Evolutionary conservation across 2,888 invertebrate species (phyloP).

Genomic region (Pristionchus entomophagus): DNA sequence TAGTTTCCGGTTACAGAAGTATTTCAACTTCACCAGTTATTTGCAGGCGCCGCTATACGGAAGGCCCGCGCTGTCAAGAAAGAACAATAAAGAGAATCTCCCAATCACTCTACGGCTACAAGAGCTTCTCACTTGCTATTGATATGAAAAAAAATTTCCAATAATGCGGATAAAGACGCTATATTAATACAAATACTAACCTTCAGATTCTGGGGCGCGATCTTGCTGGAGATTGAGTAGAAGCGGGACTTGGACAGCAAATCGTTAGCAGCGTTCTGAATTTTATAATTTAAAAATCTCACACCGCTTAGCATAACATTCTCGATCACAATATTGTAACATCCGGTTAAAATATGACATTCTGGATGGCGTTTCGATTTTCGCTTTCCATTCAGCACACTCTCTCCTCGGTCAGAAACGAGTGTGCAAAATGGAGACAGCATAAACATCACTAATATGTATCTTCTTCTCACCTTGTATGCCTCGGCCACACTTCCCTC

Average conservation of each 20-base stretch:
- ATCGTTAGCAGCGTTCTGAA: background rate
- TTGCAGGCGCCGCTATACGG: background rate
- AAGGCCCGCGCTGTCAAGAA: background rate
- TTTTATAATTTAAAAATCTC: no score
- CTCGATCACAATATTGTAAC: no score
- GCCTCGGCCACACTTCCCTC: constrained; percentile 22
- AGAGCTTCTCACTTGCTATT: background rate
- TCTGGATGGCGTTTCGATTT: no score
- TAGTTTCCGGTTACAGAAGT: background rate
- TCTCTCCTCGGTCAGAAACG: no score
- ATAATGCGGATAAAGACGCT: no score
- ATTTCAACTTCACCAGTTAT: background rate
- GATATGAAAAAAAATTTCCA: background rate
- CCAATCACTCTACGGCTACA: background rate
- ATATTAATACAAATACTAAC: no score
- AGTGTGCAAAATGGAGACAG: no score
- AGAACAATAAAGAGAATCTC: background rate
- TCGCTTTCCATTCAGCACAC: no score
- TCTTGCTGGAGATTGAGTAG: constrained; percentile 32
- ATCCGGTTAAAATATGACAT: no score
- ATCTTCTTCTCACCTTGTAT: background rate
- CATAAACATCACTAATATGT: no score
- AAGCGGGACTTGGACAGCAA: constrained; percentile 19
- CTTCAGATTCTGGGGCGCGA: constrained; percentile 26
- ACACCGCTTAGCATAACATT: no score